phyloP scores from a whole-genome alignment of 2,113 vertebrate species.

The Trochalopteron elliotii region DNA sequence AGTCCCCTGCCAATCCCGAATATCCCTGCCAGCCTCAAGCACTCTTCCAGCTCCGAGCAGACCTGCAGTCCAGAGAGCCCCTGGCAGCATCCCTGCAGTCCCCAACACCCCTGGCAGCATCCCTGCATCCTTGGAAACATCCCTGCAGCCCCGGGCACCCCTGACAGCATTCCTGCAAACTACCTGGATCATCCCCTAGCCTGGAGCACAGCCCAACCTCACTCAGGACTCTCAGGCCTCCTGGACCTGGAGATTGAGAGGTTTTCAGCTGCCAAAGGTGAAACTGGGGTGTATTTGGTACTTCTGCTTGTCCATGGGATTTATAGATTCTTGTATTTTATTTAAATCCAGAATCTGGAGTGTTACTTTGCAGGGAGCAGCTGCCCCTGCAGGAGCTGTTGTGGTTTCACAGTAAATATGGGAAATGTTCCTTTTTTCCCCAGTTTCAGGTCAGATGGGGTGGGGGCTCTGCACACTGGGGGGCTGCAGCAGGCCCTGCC shows the following conservation, averaged over 20 bases:
- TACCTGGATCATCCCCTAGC: neutral
- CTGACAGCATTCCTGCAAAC: neutral
- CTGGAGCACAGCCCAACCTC: neutral
- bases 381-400: neutral
- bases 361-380: neutral
- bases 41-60: neutral
- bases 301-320: neutral
- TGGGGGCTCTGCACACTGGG: neutral
- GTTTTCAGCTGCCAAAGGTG: neutral
- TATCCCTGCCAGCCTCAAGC: neutral
- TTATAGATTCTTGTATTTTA: neutral
- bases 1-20: neutral
- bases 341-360: neutral
- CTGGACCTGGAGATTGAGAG: neutral
- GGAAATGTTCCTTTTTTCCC: neutral
- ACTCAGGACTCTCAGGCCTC: neutral
- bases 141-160: neutral
- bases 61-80: neutral
- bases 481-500: neutral
- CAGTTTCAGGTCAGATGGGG: neutral
- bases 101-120: neutral
- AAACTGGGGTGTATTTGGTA: neutral
- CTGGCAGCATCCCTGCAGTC: no score
- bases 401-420: neutral
- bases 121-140: neutral